Evolutionary conservation across 2,113 vertebrate species (phyloP).

Genomic region (Gambusia affinis): DNA sequence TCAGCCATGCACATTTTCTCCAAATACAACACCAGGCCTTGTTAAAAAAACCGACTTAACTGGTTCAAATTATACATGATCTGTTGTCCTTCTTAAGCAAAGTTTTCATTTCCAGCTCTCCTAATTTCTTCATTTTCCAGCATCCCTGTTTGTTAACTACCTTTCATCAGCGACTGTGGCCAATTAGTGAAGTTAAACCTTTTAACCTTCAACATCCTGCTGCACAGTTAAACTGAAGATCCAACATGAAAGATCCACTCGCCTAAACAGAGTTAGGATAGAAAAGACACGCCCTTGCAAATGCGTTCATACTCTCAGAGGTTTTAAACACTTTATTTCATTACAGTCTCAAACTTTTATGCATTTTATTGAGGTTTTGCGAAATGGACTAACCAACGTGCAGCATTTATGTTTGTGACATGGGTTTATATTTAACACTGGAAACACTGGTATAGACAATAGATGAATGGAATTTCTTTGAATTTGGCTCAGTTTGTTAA

Average conservation of each 20-base stretch:
- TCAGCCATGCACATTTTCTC: not conserved
- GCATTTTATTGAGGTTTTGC: not conserved
- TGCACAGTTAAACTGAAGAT: conserved; percentile 6
- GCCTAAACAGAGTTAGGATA: not conserved
- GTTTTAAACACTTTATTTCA: not conserved
- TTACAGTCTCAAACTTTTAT: not conserved
- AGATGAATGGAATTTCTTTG: too few relatives aligned
- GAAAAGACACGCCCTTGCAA: not conserved
- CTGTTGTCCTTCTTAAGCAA: not conserved
- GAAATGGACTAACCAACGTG: not conserved
- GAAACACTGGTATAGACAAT: too few relatives aligned
- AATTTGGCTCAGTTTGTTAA: too few relatives aligned
- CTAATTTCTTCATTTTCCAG: not conserved
- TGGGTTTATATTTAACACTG: not conserved
- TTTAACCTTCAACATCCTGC: conserved; percentile 76
- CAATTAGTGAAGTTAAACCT: conserved; percentile 82
- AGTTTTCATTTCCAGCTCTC: conserved; percentile 4
- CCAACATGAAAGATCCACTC: conserved; percentile 42
- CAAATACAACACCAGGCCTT: not conserved
- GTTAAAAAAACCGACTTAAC: not conserved
- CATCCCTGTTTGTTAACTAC: conserved; percentile 25
- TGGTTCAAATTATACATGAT: not conserved
- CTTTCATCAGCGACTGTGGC: conserved; percentile 75
- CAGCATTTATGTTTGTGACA: not conserved
- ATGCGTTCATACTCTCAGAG: not conserved